phyloP scores from a whole-genome alignment of 2,888 invertebrate genomes.

The Drosophila pullipes region DNA sequence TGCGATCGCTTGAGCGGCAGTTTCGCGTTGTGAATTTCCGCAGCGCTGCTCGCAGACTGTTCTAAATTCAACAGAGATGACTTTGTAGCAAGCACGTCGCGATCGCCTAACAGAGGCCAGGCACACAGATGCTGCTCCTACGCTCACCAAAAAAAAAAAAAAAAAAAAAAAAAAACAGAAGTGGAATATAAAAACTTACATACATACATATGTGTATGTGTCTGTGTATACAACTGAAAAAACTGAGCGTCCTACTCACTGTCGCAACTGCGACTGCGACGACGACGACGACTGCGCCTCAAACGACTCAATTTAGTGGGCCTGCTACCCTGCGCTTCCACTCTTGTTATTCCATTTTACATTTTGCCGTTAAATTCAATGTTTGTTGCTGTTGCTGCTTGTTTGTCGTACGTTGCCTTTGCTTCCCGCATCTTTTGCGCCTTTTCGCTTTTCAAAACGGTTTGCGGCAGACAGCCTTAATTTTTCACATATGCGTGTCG shows the following conservation, averaged over 20 bases:
- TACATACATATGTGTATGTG: background rate
- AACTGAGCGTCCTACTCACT: constrained; percentile 66
- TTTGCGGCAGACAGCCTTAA: constrained; percentile 62
- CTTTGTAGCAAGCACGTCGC: constrained; percentile 44
- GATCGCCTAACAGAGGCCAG: constrained; percentile 34
- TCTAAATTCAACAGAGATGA: constrained; percentile 67
- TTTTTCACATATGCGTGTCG: constrained; percentile 77
- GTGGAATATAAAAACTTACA: constrained; percentile 2
- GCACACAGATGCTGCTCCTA: constrained; percentile 43
- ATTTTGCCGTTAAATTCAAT: constrained; percentile 31
- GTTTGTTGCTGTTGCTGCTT: constrained; percentile 27
- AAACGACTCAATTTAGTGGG: constrained; percentile 75
- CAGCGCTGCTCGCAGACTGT: constrained; percentile 64
- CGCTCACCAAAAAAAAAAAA: constrained; percentile 31
- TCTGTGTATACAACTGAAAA: constrained; percentile 7
- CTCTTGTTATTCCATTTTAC: constrained; percentile 27
- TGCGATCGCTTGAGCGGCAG: constrained; percentile 38
- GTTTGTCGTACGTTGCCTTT: constrained; percentile 60
- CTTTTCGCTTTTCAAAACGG: constrained; percentile 68
- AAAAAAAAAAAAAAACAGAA: constrained; percentile 5
- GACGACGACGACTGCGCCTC: constrained; percentile 53
- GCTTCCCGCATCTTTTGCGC: constrained; percentile 73
- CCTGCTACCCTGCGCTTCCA: constrained; percentile 47
- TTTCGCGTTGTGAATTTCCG: constrained; percentile 56
- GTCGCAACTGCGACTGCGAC: constrained; percentile 25